Conservation (phyloP, 2,888 invertebrate species). For the Pyrgus malvae region DNA sequence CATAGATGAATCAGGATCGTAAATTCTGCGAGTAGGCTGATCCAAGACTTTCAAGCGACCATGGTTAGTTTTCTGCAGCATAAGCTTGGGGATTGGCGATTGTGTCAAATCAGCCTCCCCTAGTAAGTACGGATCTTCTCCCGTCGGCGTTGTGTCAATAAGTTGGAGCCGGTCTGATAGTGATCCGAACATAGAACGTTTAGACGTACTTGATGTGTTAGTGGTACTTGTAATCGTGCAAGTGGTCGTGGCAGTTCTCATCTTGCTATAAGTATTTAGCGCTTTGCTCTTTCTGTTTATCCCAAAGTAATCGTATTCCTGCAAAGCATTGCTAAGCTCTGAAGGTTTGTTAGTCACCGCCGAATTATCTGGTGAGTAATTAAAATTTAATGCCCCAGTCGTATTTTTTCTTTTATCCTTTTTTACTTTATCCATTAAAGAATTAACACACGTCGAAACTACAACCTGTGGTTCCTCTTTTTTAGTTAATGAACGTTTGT, state of each 20-base stretch:
- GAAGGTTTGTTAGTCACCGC: not conserved
- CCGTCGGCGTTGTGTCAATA: slow-evolving; percentile 71
- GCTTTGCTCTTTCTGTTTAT: slow-evolving; percentile 65
- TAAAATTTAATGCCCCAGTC: not conserved
- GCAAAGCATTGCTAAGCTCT: not conserved
- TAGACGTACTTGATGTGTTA: slow-evolving; percentile 36
- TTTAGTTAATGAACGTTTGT: not conserved
- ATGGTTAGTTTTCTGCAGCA: slow-evolving; percentile 66
- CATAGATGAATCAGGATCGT: slow-evolving; percentile 49
- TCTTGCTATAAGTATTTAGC: slow-evolving; percentile 63
- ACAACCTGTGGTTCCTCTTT: not conserved
- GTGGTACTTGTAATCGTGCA: slow-evolving; percentile 9
- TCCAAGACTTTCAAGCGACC: slow-evolving; percentile 53
- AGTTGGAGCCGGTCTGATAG: slow-evolving; percentile 64
- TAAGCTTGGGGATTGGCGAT: slow-evolving; percentile 72
- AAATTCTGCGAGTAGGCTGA: slow-evolving; percentile 42
- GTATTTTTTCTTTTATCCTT: not conserved
- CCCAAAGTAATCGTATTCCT: slow-evolving; percentile 43
- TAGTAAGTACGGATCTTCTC: slow-evolving; percentile 71
- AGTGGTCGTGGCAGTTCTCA: slow-evolving; percentile 33
- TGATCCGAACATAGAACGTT: slow-evolving; percentile 55
- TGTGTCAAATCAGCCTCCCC: slow-evolving; percentile 74
- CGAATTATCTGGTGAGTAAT: not conserved
- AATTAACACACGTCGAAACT: not conserved
- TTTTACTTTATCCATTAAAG: not conserved